Evolutionary conservation across 2,888 invertebrate species (phyloP).

Genomic region (Penaeus monodon): DNA sequence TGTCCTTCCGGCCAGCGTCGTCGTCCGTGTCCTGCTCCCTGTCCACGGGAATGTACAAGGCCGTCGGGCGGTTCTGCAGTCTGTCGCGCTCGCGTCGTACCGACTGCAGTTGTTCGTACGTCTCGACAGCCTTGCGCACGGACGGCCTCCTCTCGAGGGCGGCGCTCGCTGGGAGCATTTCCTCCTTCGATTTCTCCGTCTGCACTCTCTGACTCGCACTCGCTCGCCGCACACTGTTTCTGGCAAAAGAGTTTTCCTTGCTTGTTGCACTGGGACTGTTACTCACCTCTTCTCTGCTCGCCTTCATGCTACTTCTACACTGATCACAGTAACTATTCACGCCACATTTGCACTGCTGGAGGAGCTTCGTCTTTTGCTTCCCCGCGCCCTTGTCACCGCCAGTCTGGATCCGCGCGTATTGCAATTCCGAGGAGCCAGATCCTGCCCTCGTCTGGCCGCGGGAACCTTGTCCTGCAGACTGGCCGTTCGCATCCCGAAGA

Average conservation of each 20-base stretch:
- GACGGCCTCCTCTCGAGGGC: slow-evolving; percentile 28
- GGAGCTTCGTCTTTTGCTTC: slow-evolving; percentile 12
- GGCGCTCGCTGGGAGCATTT: background rate
- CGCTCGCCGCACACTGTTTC: too few species aligned
- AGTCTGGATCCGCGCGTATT: background rate
- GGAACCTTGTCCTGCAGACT: background rate
- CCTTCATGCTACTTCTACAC: slow-evolving; percentile 11
- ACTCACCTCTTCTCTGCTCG: background rate
- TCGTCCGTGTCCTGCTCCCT: background rate
- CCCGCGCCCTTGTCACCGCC: background rate
- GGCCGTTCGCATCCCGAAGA: background rate
- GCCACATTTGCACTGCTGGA: background rate
- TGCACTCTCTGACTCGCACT: too few species aligned
- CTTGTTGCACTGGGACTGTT: background rate
- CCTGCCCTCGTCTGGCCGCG: too few species aligned
- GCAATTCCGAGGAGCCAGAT: background rate
- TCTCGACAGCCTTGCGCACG: slow-evolving; percentile 24
- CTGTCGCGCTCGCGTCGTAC: slow-evolving; percentile 22
- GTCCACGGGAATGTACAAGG: slow-evolving; percentile 35
- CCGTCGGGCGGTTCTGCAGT: slow-evolving; percentile 31
- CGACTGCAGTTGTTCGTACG: slow-evolving; percentile 41
- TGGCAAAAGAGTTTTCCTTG: background rate
- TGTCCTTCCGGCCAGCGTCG: slow-evolving; percentile 2
- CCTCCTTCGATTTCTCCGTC: background rate
- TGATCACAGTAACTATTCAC: background rate